Evolutionary conservation across 2,113 vertebrate species (phyloP).

Genomic region (Brachionichthys hirsutus): DNA sequence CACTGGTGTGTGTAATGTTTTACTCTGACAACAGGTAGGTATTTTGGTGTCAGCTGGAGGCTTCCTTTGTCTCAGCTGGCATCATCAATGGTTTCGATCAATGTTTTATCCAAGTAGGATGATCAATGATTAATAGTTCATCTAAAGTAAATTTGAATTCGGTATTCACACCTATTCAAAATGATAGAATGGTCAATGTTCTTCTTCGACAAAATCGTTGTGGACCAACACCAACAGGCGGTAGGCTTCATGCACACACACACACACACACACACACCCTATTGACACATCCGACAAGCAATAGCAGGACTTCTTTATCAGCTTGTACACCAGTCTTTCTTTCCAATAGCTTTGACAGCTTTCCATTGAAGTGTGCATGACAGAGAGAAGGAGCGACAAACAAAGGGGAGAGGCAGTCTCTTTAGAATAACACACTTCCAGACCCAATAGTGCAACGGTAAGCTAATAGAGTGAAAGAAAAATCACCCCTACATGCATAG

Average conservation of each 20-base stretch:
- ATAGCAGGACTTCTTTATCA: conserved; percentile 70
- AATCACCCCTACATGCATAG: conserved; percentile 71
- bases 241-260: conserved; percentile 9
- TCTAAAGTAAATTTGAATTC: too few relatives aligned
- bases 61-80: too few relatives aligned
- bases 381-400: conserved; percentile 47
- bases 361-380: conserved; percentile 73
- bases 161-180: too few relatives aligned
- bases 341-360: conserved; percentile 71
- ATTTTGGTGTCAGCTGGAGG: too few relatives aligned
- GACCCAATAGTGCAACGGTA: conserved; percentile 63
- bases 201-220: too few relatives aligned
- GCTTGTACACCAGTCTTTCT: conserved; percentile 68
- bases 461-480: conserved; percentile 72
- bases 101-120: too few relatives aligned
- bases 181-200: too few relatives aligned
- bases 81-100: too few relatives aligned
- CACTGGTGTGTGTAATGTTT: too few relatives aligned
- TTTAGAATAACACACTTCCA: conserved; percentile 43
- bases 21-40: too few relatives aligned
- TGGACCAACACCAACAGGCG: too few relatives aligned
- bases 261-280: conserved; percentile 24
- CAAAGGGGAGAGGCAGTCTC: conserved; percentile 30
- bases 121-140: too few relatives aligned
- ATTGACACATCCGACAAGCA: conserved; percentile 66